Evolutionary conservation across 2,113 vertebrate species (phyloP), one percentile per base, ranked within the genome.

Genomic region (Elanoides forficatus): DNA sequence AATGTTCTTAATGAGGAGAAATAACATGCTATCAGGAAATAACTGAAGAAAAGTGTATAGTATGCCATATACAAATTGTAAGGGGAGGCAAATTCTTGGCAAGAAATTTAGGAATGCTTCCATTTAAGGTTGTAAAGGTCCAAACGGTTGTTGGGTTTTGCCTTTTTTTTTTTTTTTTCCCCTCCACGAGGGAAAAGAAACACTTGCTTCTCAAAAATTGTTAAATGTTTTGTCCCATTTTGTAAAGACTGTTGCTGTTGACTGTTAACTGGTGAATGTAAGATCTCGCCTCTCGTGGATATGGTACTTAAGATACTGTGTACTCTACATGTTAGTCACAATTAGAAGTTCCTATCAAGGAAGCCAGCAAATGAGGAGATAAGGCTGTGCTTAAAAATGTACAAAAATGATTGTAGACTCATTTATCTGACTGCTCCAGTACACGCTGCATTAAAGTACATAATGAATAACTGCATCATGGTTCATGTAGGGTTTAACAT

Each of bases 51-150:
- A 97, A 85, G 84, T 94, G 76, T 96, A 87, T 96, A 88, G 85
- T 97, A 94, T 96, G 80, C 79, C 78, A 70, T 94, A 84, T 84
- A 98, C 79, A 97, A 95, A 98, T 98, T 97, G 96, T 94, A 94
- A 85, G 90, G 87, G 90, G 75, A 96, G 88, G 74, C 53, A 95
- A 87, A 92, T 90, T 97, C 95, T 97, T 96, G 97, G 91, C 86
- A 94, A 94, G 90, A 92, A 90, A 91, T 91, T 92, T 80, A 89
- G 71, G 78, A 80, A 70, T 93, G 50, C 95, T 97, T 96, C 94
- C 62, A 65, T 87, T 88, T 88, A 74, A 89, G 60, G 29, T 60
- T 81, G 60, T 71, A 75, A 93, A 92, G 25, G 32, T 81, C 40
- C 38, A 83, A 88, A 63, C 25, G 74, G 34, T 25, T 68, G 17